Evolutionary conservation across 2,797 vertebrate species (phyloP), one percentile per base, ranked within the genome.

Genomic region (Helostoma temminkii): DNA sequence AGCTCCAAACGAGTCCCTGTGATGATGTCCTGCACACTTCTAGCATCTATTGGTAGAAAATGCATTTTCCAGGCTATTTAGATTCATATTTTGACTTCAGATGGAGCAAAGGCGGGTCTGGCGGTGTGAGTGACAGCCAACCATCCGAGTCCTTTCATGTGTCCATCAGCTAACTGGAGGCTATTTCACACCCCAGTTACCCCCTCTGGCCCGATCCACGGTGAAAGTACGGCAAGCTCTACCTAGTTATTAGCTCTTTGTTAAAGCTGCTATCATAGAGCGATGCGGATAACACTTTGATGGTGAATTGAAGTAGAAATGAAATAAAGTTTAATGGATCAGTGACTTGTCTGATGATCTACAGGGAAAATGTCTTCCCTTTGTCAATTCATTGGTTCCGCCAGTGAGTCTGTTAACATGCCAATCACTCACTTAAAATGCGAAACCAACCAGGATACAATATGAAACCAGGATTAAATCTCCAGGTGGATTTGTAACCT

Each of bases 121-220:
- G 39, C 52, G 57, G 58, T 68, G 78, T 85, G 86, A 88, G 65
- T 76, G 87, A 86, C 86, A 82, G 63, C 25, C 80, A 87, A 58
- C 88, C 83, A 85, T 74, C 82, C 80, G 85, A 84, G 66, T 72
- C 82, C 71, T 71, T 78, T 82, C 84, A 73, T 74, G 84, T 88
- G 88, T 89, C 87, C 82, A 81, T 90, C 85, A 88, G 61, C 83
- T 77, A 72, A 81, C 61, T 74, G 84, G 71, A 90, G 87, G 82
- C 89, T 86, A 92, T 94, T 92, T 91, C 91, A 92, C 91, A 93
- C 76, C 80, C 85, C 82, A 87, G 74, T 88, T 87, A 57, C 78
- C 86, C 82, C 72, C 77, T 80, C 78, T 78, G 75, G 71, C 84
- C 82, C 88, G 83, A 87, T 88, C 78, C 88, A 54, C 47, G 60